Evolutionary conservation across 2,797 vertebrate species (phyloP).

Genomic region (Rhinogobio ventralis): DNA sequence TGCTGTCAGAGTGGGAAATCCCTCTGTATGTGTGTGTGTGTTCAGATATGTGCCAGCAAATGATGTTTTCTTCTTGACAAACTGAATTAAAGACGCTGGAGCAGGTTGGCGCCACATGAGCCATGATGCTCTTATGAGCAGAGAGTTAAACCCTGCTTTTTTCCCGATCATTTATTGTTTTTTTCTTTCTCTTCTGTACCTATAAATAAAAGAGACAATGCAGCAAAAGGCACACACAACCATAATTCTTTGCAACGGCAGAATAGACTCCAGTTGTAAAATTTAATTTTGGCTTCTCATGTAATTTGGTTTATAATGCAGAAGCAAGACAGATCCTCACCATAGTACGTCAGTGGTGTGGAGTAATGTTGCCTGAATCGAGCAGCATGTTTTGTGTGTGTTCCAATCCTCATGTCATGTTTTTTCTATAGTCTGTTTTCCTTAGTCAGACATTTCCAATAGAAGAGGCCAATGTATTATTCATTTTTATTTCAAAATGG

Average conservation of each 20-base stretch:
- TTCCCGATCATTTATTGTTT: background rate
- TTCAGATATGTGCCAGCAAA: slow-evolving; percentile 25
- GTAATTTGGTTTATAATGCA: slow-evolving; percentile 3
- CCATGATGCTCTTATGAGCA: background rate
- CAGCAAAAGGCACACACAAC: background rate
- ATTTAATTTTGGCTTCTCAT: slow-evolving; percentile 6
- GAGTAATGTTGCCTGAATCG: background rate
- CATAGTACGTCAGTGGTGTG: background rate
- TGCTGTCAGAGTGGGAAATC: slow-evolving; percentile 45
- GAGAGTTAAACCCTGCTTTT: background rate
- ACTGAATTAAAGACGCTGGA: slow-evolving; percentile 24
- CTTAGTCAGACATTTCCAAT: slow-evolving; percentile 2
- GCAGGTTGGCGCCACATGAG: background rate
- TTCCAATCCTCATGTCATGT: background rate
- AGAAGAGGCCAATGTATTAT: background rate
- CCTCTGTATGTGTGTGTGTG: slow-evolving; percentile 17
- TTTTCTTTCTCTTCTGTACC: background rate
- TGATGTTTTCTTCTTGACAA: background rate
- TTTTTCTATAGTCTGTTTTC: background rate
- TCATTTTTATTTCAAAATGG: background rate
- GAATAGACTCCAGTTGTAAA: background rate
- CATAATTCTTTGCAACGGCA: background rate
- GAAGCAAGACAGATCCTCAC: background rate
- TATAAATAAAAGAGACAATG: slow-evolving; percentile 11
- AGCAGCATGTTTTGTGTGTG: background rate